Evolutionary conservation across 2,888 invertebrate genomes (phyloP).

Genomic region (Euclidia mi): DNA sequence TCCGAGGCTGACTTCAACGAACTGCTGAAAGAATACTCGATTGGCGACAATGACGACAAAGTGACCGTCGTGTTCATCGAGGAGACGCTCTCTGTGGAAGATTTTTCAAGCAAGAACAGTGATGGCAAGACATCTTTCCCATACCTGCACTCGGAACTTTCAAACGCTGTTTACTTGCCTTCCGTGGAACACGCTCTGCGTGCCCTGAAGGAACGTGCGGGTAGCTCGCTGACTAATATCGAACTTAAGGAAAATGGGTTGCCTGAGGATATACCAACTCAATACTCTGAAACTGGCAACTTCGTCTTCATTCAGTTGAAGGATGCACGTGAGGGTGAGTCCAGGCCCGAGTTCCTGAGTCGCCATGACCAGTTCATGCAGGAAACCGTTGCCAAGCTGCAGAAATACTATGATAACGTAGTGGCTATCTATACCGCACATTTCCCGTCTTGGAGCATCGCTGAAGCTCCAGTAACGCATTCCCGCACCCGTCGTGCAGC

Average conservation of each 20-base stretch:
- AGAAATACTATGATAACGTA: constrained; percentile 80
- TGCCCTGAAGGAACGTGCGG: constrained; percentile 87
- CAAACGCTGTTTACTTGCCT: constrained; percentile 88
- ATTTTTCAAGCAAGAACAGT: constrained; percentile 86
- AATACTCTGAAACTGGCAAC: constrained; percentile 79
- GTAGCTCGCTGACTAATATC: constrained; percentile 71
- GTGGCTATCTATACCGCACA: constrained; percentile 90
- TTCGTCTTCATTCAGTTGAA: constrained; percentile 89
- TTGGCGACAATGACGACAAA: constrained; percentile 74
- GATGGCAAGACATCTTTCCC: constrained; percentile 78
- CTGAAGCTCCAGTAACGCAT: constrained; percentile 57
- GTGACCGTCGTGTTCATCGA: constrained; percentile 88
- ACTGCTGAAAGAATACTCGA: constrained; percentile 71
- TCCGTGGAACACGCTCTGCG: constrained; percentile 91
- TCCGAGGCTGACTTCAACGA: constrained; percentile 72
- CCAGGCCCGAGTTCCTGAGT: constrained; percentile 87
- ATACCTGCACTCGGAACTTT: constrained; percentile 74
- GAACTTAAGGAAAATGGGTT: constrained; percentile 78
- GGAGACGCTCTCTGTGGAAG: constrained; percentile 90
- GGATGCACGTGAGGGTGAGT: constrained; percentile 89
- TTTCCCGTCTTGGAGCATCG: constrained; percentile 86
- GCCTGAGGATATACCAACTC: constrained; percentile 62
- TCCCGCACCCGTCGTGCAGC: constrained; percentile 74
- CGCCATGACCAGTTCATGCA: constrained; percentile 91
- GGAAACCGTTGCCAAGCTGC: constrained; percentile 84